A percentile compares a stretch with the other conserved stretches of the same genome.
Evolutionary conservation across 2,113 vertebrate species (phyloP).

Genomic region (Malurus alboscapulatus): DNA sequence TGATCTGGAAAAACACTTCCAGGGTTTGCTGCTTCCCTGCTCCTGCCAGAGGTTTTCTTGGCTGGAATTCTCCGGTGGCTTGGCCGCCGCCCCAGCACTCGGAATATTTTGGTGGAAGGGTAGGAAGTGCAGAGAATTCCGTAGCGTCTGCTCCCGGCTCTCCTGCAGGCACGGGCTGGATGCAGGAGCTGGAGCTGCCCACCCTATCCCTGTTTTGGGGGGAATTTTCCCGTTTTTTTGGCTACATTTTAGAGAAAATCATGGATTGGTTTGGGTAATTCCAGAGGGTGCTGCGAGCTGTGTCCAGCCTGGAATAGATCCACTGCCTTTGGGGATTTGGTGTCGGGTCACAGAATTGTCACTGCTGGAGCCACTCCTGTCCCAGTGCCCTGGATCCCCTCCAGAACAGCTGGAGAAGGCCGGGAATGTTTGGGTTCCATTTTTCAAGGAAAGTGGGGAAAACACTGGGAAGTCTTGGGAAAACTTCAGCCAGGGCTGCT

Average conservation of each 20-base stretch:
- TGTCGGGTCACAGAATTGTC: fast-evolving
- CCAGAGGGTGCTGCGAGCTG: background rate
- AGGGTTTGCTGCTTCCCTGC: slow-evolving; percentile 9
- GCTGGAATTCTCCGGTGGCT: slow-evolving; percentile 10
- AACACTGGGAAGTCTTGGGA: background rate
- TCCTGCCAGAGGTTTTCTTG: slow-evolving; percentile 25
- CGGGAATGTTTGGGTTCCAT: background rate
- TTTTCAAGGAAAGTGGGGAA: background rate
- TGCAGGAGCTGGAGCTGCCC: background rate
- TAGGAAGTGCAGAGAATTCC: background rate
- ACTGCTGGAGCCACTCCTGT: background rate
- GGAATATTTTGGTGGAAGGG: slow-evolving; percentile 3
- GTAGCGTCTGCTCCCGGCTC: background rate
- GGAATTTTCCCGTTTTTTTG: background rate
- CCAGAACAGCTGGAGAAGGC: background rate
- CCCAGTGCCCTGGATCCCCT: background rate
- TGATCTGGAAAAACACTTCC: slow-evolving; percentile 65
- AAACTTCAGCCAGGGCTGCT: background rate
- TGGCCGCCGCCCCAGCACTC: background rate
- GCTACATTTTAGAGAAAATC: fast-evolving
- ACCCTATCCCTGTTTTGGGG: background rate
- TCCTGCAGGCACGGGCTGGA: background rate
- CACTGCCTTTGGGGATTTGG: background rate
- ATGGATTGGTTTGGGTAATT: background rate
- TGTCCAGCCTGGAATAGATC: too few relatives aligned